Conservation (phyloP, 1,140 invertebrate species). For the Berghia stephanieae region DNA sequence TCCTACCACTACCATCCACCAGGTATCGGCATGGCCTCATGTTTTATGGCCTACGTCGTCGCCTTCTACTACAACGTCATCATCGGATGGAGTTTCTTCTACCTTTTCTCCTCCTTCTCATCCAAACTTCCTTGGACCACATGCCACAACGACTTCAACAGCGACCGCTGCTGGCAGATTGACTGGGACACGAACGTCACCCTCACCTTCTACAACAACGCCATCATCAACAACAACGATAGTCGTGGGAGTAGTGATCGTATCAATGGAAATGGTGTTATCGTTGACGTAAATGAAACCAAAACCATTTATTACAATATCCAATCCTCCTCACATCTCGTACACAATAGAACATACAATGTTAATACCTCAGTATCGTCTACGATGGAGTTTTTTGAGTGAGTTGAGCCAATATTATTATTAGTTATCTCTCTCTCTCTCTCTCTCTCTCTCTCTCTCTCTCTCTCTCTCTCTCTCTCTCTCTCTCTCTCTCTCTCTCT, state of each 20-base stretch:
- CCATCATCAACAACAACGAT: background rate
- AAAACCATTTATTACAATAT: too few relatives aligned
- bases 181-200: slow-evolving; percentile 26
- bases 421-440: background rate
- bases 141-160: slow-evolving; percentile 94
- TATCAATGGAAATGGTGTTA: too few relatives aligned
- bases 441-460: background rate
- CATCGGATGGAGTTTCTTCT: slow-evolving; percentile 96
- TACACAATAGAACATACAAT: slow-evolving; percentile 28
- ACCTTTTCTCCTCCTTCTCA: slow-evolving; percentile 95
- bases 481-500: slow-evolving; percentile 13
- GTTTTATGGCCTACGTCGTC: slow-evolving; percentile 95
- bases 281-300: too few relatives aligned
- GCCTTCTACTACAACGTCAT: slow-evolving; percentile 99
- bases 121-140: slow-evolving; percentile 90
- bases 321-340: too few relatives aligned
- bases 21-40: slow-evolving; percentile 64
- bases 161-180: slow-evolving; percentile 74
- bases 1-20: background rate
- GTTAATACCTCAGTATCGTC: slow-evolving; percentile 35
- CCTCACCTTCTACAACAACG: background rate
- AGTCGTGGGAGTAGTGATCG: too few relatives aligned
- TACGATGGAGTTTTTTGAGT: slow-evolving; percentile 50
- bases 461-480: slow-evolving; percentile 10
- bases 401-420: slow-evolving; percentile 16